Conservation (phyloP, 2,888 invertebrate genomes). For the Netelia inedita region DNA sequence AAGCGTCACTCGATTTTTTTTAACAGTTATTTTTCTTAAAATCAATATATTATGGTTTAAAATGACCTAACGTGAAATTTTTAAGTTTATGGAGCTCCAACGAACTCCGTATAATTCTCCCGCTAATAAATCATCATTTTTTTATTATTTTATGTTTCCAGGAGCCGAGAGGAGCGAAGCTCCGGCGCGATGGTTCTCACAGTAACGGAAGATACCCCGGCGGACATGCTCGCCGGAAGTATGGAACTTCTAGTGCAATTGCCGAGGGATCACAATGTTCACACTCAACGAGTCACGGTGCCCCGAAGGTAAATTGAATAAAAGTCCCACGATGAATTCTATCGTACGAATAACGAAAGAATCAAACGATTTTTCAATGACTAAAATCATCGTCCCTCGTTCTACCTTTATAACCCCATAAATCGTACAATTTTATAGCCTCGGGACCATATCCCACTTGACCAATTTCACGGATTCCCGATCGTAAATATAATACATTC, state of each 20-base stretch:
- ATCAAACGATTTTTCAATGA: not conserved
- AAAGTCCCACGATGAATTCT: conserved; percentile 1
- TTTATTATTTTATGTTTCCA: conserved; percentile 71
- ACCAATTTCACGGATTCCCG: not conserved
- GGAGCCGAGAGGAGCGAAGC: conserved; percentile 80
- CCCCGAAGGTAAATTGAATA: conserved; percentile 79
- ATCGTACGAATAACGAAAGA: not conserved
- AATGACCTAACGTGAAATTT: not conserved
- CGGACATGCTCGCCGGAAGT: conserved; percentile 89
- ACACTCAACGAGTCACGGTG: conserved; percentile 83
- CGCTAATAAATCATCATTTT: conserved; percentile 1
- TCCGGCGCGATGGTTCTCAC: conserved; percentile 83
- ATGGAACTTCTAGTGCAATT: conserved; percentile 90
- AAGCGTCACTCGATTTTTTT: too few species aligned
- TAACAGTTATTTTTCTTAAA: too few species aligned
- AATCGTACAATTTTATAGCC: not conserved
- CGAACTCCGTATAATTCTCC: not conserved
- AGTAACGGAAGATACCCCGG: conserved; percentile 90
- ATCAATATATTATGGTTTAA: not conserved
- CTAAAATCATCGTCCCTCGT: not conserved
- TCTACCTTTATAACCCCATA: not conserved
- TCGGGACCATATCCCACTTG: not conserved
- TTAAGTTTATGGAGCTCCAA: not conserved
- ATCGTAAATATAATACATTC: not conserved
- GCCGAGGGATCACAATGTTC: conserved; percentile 84